These are phyloP conservation scores for Ciconia stormi DNA, from an alignment of 2,113 vertebrate genomes.

Conservation along the genomic window DNA sequence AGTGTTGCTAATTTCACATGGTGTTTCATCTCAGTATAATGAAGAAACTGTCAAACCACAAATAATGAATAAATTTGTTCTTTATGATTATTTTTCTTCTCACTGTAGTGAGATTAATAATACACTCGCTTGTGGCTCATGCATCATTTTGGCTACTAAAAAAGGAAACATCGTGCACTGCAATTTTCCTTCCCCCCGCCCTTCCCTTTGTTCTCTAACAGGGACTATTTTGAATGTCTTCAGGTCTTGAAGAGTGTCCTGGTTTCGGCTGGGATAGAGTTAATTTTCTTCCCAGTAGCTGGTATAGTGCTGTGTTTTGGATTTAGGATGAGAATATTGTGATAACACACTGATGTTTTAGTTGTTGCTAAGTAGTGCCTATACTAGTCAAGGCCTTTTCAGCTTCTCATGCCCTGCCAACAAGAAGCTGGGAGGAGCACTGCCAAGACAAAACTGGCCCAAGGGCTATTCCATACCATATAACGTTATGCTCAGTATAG, in stretches of 20 bases:
- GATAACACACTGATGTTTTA: too few species aligned
- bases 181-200: neutral
- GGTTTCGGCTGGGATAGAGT: too few species aligned
- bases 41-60: neutral
- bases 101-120: neutral
- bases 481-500: too few species aligned
- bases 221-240: slow-evolving; percentile 13
- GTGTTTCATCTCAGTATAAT: neutral
- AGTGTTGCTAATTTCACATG: neutral
- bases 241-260: neutral
- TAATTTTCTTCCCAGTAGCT: too few species aligned
- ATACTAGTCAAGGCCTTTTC: too few species aligned
- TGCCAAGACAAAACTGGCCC: too few species aligned
- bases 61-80: neutral
- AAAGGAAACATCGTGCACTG: neutral
- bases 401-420: too few species aligned
- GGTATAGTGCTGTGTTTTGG: too few species aligned
- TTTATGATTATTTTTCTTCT: neutral
- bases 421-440: too few species aligned
- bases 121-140: neutral
- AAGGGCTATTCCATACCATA: too few species aligned
- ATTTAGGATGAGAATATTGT: too few species aligned
- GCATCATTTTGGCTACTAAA: neutral
- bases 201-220: neutral
- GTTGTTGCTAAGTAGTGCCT: too few species aligned